phyloP scores from a whole-genome alignment of 2,113 vertebrate genomes.

The Ammodytes marinus region DNA sequence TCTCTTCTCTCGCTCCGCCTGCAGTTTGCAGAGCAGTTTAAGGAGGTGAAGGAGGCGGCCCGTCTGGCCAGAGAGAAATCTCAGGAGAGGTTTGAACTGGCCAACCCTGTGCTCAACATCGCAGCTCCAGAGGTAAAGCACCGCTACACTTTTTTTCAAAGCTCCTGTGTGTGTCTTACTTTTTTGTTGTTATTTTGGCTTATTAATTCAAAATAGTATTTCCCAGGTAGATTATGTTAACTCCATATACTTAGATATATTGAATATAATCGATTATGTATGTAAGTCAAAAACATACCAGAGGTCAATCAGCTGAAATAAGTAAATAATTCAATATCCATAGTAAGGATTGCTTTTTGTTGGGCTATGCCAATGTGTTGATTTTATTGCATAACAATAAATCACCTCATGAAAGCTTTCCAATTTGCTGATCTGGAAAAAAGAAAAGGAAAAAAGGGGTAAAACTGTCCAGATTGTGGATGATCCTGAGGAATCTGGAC shows the following conservation, averaged over 20 bases:
- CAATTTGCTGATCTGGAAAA: background rate
- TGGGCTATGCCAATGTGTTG: no score
- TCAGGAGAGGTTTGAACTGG: constrained; percentile 95
- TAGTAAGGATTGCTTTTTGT: background rate
- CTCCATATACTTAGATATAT: background rate
- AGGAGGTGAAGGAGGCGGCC: constrained; percentile 94
- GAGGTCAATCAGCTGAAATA: background rate
- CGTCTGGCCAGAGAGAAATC: constrained; percentile 95
- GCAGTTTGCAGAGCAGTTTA: constrained; percentile 95
- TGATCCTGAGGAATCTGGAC: background rate
- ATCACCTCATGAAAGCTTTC: constrained; percentile 9
- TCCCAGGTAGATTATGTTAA: background rate
- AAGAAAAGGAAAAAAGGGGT: background rate
- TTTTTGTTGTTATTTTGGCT: constrained; percentile 1
- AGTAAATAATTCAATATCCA: background rate
- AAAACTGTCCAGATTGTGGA: background rate
- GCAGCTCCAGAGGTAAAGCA: constrained; percentile 91
- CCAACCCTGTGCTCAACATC: constrained; percentile 90
- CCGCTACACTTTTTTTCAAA: constrained; percentile 6
- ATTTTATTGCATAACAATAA: background rate
- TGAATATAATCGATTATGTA: background rate
- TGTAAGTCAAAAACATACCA: no score
- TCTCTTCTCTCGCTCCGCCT: constrained; percentile 20
- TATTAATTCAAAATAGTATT: background rate
- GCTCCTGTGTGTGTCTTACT: background rate